Evolutionary conservation across 2,797 vertebrate genomes (phyloP), one percentile per base, ranked within the genome.

Genomic region (Anguilla marmorata): DNA sequence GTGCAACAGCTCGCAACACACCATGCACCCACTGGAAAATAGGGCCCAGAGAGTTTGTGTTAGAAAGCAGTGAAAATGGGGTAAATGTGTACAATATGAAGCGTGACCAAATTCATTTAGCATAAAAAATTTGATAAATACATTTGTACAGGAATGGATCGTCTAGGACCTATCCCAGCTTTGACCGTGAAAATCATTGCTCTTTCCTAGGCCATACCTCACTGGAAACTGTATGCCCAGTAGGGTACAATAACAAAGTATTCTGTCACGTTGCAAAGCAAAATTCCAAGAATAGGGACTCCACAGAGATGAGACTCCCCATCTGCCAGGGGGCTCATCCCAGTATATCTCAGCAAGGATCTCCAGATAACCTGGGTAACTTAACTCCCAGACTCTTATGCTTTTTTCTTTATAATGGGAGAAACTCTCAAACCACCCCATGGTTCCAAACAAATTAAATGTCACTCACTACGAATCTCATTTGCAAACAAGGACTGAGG

Each of bases 391-490:
- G 63, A 69, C 63, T 14, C 63, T n/a, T 27, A 27, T n/a, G 3
- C 9, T n/a, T 69, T n/a, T 69, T 27, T 8, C 63, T 69, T 69
- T 69, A 69, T n/a, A n/a, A 27, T n/a, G 63, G 63, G 63, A 69
- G 63, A 69, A 27, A 19, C 63, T n/a, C 63, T 69, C 6, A 69
- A 69, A 6, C 16, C 60, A 24, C 16, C 5, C 24, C 60, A 63
- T 63, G 60, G 60, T 21, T 63, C 63, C 63, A 69, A 69, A n/a
- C 24, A 69, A 69, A 69, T 69, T 69, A 69, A 69, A 69, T 69
- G 63, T 69, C 63, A 69, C 63, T 69, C 63, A 69, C 24, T 9
- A 69, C 63, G 24, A 63, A 63, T 69, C 63, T 69, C n/a, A 2
- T 27, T 27, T 69, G 24, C 9, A 27, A 69, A 69, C n/a, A 69